Evolutionary conservation across 2,888 invertebrate species (phyloP).

Genomic region (Drosophila suboccidentalis): DNA sequence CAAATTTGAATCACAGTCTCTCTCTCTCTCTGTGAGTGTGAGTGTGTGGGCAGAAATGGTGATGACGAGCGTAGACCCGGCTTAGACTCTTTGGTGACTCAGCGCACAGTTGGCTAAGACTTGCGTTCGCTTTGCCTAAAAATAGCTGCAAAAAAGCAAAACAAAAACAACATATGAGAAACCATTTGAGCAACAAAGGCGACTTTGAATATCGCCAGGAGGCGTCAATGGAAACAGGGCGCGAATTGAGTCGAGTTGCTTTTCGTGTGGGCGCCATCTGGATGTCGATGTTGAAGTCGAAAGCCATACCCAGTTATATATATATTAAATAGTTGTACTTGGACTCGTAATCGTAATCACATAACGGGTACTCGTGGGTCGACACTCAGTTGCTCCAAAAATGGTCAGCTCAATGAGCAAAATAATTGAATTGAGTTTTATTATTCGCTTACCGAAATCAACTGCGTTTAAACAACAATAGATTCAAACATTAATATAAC

Average conservation of each 20-base stretch:
- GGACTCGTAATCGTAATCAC: not conserved
- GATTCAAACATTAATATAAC: not conserved
- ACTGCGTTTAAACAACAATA: slow-evolving; percentile 17
- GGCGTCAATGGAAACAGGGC: slow-evolving; percentile 65
- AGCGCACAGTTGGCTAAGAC: slow-evolving; percentile 32
- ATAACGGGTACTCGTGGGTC: slow-evolving; percentile 17
- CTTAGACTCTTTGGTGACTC: slow-evolving; percentile 69
- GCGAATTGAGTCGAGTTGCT: slow-evolving; percentile 25
- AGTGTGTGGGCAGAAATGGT: slow-evolving; percentile 62
- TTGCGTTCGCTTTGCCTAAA: slow-evolving; percentile 40
- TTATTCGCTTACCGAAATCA: slow-evolving; percentile 56
- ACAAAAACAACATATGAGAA: slow-evolving; percentile 8
- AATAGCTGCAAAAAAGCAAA: slow-evolving; percentile 46
- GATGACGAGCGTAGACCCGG: slow-evolving; percentile 73
- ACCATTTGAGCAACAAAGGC: slow-evolving; percentile 33
- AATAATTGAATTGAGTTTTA: slow-evolving; percentile 59
- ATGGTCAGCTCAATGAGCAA: slow-evolving; percentile 72
- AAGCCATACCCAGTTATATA: slow-evolving; percentile 51
- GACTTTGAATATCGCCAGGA: slow-evolving; percentile 62
- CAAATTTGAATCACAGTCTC: slow-evolving; percentile 7
- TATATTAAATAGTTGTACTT: not conserved
- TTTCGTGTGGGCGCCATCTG: slow-evolving; percentile 62
- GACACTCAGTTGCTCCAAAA: slow-evolving; percentile 62
- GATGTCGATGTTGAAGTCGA: slow-evolving; percentile 38
- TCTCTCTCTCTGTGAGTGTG: slow-evolving; percentile 5